Evolutionary conservation across 1,140 invertebrate species (phyloP).

Genomic region (Tribolium castaneum): DNA sequence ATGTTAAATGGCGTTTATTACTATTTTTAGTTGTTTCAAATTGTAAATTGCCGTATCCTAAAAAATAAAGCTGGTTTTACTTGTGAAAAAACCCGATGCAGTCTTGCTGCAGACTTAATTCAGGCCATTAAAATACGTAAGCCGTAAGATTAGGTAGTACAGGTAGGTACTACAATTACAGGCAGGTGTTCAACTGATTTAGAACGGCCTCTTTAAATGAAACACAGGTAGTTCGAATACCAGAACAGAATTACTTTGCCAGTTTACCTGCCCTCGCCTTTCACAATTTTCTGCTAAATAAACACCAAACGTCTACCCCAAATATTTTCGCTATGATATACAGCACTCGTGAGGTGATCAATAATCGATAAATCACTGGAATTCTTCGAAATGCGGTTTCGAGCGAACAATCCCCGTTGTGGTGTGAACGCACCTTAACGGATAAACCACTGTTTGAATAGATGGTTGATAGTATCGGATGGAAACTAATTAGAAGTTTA

Average conservation of each 20-base stretch:
- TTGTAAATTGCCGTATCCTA: slow-evolving; percentile 42
- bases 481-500: slow-evolving; percentile 31
- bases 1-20: slow-evolving; percentile 33
- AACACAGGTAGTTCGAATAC: slow-evolving; percentile 41
- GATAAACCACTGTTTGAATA: slow-evolving; percentile 4
- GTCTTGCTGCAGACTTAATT: slow-evolving; percentile 40
- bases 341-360: not conserved
- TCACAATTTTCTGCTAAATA: slow-evolving; percentile 37
- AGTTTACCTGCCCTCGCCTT: slow-evolving; percentile 29
- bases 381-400: not conserved
- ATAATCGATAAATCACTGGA: not conserved
- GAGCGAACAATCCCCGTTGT: slow-evolving; percentile 8
- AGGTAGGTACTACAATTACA: slow-evolving; percentile 43
- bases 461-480: slow-evolving; percentile 12
- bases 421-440: slow-evolving; percentile 21
- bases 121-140: slow-evolving; percentile 38
- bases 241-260: slow-evolving; percentile 40
- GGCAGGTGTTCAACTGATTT: slow-evolving; percentile 41
- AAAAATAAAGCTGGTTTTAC: slow-evolving; percentile 39
- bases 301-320: slow-evolving; percentile 1
- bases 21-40: slow-evolving; percentile 40
- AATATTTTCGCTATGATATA: not conserved
- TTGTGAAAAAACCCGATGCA: slow-evolving; percentile 38
- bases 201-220: slow-evolving; percentile 39
- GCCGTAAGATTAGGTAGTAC: slow-evolving; percentile 39